Base-by-base conservation (phyloP, 2,888 invertebrate species). In the Congeria kusceri region DNA sequence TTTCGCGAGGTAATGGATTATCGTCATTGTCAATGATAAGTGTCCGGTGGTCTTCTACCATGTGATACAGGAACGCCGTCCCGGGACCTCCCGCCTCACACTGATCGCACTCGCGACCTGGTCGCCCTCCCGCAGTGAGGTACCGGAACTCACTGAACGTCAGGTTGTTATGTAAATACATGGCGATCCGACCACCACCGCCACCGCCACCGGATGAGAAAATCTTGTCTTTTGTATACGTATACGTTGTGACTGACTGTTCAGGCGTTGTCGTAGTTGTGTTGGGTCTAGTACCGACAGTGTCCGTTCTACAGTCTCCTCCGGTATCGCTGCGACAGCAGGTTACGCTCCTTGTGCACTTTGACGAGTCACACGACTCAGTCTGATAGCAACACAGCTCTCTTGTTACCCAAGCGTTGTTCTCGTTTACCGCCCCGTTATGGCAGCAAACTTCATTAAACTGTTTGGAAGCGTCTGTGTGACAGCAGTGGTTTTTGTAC, bases 81-180 rank as follows among this genome's bases (percentile, higher is more conserved):
- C 90, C 90, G 0, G 90, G 87, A 1, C 88, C 90, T 9, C 90
- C 90, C 18, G 83, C 77, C 53, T 88, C 89, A 70, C 84, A 82
- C 0, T 56, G 46, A 15, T 73, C 74, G 62, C 83, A 84, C 11
- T 58, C 47, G 47, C 59, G 53, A 9, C 83, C 85, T 13, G 84
- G 75, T 56, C 62, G 77, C 13, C 86, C 86, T 9, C 89, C 89
- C 71, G 80, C 78, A 13, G 89, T 84, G n/a, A 88, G 77, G 75
- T 85, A 90, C 11, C 87, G 74, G 70, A 90, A 90, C 63, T 88
- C 88, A 56, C 85, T 88, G 77, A 89, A 90, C 1, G 90, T 90
- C 9, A 70, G 61, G 73, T 90, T 90, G 23, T 71, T 66, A 28
- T 68, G 61, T 71, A 89, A 89, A 64, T 89, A 85, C 73, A 90